These are phyloP conservation scores for Trissolcus japonicus DNA, from an alignment of 2,888 invertebrate genomes.

Conservation along the genomic window DNA sequence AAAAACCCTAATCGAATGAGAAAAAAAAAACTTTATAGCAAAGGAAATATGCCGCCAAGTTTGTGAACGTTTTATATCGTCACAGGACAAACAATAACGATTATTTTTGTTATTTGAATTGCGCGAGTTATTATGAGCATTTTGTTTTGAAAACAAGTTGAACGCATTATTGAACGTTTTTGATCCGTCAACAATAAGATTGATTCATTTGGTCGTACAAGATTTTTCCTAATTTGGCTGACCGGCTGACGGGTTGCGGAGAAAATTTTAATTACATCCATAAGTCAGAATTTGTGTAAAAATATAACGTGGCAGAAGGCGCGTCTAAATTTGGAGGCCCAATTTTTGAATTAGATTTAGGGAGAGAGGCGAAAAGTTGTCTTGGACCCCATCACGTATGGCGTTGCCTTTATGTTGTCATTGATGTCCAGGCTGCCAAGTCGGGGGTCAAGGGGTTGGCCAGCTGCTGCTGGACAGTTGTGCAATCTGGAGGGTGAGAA, in stretches of 20 bases:
- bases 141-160: too few relatives aligned
- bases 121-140: too few relatives aligned
- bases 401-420: conserved; percentile 45
- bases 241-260: conserved; percentile 20
- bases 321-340: conserved; percentile 13
- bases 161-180: not conserved
- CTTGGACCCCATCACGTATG: conserved; percentile 51
- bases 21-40: not conserved
- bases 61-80: too few relatives aligned
- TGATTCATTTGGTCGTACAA: not conserved
- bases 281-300: conserved; percentile 35
- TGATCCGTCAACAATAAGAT: not conserved
- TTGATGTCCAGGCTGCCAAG: conserved; percentile 57
- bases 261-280: conserved; percentile 25
- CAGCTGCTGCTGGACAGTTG: conserved; percentile 75
- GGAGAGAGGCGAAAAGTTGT: conserved; percentile 33
- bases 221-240: conserved; percentile 26
- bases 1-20: conserved; percentile 30
- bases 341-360: conserved; percentile 32
- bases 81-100: not conserved
- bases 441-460: conserved; percentile 75
- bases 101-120: not conserved
- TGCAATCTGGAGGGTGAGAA: conserved; percentile 69
- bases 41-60: too few relatives aligned
- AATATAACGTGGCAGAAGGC: conserved; percentile 1